These are phyloP conservation scores for Cirrhinus mrigala DNA, from an alignment of 2,797 vertebrate genomes.

Conservation along the genomic window DNA sequence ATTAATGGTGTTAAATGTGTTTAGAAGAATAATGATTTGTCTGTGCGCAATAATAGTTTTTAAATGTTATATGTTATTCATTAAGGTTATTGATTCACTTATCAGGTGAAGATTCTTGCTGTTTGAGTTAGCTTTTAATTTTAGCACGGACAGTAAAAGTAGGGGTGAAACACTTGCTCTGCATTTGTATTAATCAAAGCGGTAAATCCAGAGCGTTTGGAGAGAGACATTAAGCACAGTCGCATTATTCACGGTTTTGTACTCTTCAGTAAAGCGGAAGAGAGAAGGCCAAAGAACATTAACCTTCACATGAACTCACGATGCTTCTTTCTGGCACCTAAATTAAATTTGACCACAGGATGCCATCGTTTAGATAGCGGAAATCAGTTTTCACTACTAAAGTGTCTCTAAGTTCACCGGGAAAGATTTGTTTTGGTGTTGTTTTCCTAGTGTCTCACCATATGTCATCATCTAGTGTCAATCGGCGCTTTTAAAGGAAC, in stretches of 20 bases:
- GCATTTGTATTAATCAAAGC: conserved; percentile 25
- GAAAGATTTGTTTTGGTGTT: not conserved
- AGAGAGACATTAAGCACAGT: not conserved
- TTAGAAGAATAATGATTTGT: conserved; percentile 3
- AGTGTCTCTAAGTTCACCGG: not conserved
- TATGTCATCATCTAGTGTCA: not conserved
- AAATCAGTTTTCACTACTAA: not conserved
- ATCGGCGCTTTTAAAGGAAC: not conserved
- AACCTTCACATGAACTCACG: not conserved
- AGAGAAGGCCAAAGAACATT: not conserved
- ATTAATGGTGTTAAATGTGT: conserved; percentile 19
- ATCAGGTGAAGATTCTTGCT: not conserved
- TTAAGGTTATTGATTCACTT: not conserved
- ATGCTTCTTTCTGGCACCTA: not conserved
- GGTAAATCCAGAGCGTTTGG: conserved; percentile 21
- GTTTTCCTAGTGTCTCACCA: not conserved
- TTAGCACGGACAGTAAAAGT: not conserved
- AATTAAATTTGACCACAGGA: conserved; percentile 17
- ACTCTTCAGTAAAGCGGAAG: not conserved
- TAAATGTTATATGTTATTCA: not conserved
- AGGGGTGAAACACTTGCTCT: not conserved
- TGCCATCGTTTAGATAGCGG: not conserved
- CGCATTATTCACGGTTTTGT: not conserved
- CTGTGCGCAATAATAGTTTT: not conserved
- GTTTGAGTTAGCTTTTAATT: not conserved